Conservation (phyloP, 1,140 invertebrate species). For the Zaprionus vittiger region DNA sequence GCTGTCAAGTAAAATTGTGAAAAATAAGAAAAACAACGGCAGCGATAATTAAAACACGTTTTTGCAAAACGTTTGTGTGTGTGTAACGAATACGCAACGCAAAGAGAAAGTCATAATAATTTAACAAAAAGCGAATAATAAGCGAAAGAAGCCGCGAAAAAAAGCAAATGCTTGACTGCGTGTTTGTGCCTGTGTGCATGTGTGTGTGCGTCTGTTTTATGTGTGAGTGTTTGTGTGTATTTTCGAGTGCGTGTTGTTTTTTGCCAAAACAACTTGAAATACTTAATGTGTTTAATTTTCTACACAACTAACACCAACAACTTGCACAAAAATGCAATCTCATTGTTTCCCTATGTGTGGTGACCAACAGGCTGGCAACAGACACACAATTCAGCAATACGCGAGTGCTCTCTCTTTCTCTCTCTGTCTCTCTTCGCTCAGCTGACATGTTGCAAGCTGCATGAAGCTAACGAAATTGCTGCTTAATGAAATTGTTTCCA, state of each 20-base stretch:
- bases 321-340: slow-evolving; percentile 62
- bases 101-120: slow-evolving; percentile 48
- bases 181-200: slow-evolving; percentile 9
- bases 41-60: slow-evolving; percentile 40
- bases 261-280: slow-evolving; percentile 43
- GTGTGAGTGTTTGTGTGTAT: slow-evolving; percentile 17
- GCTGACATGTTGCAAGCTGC: slow-evolving; percentile 74
- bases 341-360: slow-evolving; percentile 54
- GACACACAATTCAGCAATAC: slow-evolving; percentile 63
- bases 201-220: slow-evolving; percentile 1
- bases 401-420: slow-evolving; percentile 45
- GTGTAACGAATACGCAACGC: slow-evolving; percentile 41
- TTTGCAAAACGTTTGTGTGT: slow-evolving; percentile 4
- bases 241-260: slow-evolving; percentile 32
- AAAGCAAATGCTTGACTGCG: neutral
- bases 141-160: slow-evolving; percentile 32
- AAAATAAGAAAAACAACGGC: slow-evolving; percentile 37
- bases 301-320: slow-evolving; percentile 32
- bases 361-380: slow-evolving; percentile 71
- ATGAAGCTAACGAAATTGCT: slow-evolving; percentile 44
- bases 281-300: slow-evolving; percentile 18
- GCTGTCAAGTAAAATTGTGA: slow-evolving; percentile 39
- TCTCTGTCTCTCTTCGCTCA: slow-evolving; percentile 47
- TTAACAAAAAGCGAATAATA: slow-evolving; percentile 31
- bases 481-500: slow-evolving; percentile 52